Evolutionary conservation across 2,113 vertebrate genomes (phyloP), one percentile per base, ranked within the genome.

Genomic region (Tychaedon coryphoeus): DNA sequence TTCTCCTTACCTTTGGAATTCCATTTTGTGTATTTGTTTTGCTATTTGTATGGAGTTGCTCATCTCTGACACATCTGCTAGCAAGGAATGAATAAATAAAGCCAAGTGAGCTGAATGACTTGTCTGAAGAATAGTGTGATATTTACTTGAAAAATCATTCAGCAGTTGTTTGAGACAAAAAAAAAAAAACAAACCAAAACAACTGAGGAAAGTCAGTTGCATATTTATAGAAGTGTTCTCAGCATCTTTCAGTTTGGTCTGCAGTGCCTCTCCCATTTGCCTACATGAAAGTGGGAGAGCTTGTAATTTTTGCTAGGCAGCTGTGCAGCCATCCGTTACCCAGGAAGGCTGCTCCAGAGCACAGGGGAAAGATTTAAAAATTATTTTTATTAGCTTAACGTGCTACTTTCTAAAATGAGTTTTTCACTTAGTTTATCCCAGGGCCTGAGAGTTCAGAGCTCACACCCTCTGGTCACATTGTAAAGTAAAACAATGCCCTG

Each of bases 71-170:
- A 65, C 3, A 1, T 85, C 64, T 92, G 42, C 86, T 88, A 88
- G 47, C 38, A 77, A 92, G 56, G 34, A 78, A 85, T 34, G 42
- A 88, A 88, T 73, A 89, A 87, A 71, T 78, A 34, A 93, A 94
- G 71, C 73, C 74, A 91, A 91, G 89, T 54, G 26, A 96, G 28
- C 74, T 85, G 93, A 95, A 91, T 66, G 62, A 90, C 73, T 85
- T 86, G 71, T 92, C 80, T 92, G 70, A 95, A 90, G 77, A 90
- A 91, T 28, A 57, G 81, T 51, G 38, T 94, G 90, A 96, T 92
- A 83, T 80, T 88, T 88, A 64, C 47, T 79, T 83, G 81, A 90
- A 88, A 92, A 78, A 71, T 88, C 62, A 75, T 86, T 95, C 92
- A 80, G 70, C 31, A 79, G 85, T 90, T 84, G 26, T 80, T 91